Conservation (phyloP, 2,888 invertebrate species). For the Cheilosia soror region DNA sequence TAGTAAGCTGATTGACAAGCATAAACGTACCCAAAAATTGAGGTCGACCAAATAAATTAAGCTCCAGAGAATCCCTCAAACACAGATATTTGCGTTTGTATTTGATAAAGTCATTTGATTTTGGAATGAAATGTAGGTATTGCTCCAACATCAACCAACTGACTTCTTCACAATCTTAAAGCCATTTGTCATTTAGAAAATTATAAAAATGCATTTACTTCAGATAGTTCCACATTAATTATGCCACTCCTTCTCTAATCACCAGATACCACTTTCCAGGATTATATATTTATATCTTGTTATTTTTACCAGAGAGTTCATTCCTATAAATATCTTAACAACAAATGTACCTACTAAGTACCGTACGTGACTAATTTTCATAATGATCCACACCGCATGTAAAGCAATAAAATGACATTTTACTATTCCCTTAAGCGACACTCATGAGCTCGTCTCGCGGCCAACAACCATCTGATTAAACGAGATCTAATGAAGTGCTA, state of each 20-base stretch:
- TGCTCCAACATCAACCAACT: too few relatives aligned
- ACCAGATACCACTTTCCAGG: background rate
- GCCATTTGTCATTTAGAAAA: too few relatives aligned
- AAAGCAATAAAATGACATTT: constrained; percentile 1
- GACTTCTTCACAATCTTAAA: too few relatives aligned
- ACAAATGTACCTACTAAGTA: background rate
- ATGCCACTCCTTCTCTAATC: background rate
- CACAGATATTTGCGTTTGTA: too few relatives aligned
- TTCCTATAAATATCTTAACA: constrained; percentile 1
- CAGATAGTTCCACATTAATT: background rate
- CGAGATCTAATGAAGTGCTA: constrained; percentile 17
- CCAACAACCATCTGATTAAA: constrained; percentile 13
- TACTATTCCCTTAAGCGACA: background rate
- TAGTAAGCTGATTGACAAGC: too few relatives aligned
- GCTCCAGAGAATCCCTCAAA: too few relatives aligned
- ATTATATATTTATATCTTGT: background rate
- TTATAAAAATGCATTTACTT: too few relatives aligned
- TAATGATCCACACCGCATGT: background rate
- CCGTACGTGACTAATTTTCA: constrained; percentile 14
- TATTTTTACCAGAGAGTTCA: background rate
- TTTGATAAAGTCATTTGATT: too few relatives aligned
- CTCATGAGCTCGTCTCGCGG: constrained; percentile 11
- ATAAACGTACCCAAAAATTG: too few relatives aligned
- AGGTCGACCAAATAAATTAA: too few relatives aligned
- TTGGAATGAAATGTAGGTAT: too few relatives aligned